Percentiles rank a stretch among this genome's conserved stretches.
Evolutionary conservation across 2,797 vertebrate genomes (phyloP).

Genomic region (Hipposideros larvatus): DNA sequence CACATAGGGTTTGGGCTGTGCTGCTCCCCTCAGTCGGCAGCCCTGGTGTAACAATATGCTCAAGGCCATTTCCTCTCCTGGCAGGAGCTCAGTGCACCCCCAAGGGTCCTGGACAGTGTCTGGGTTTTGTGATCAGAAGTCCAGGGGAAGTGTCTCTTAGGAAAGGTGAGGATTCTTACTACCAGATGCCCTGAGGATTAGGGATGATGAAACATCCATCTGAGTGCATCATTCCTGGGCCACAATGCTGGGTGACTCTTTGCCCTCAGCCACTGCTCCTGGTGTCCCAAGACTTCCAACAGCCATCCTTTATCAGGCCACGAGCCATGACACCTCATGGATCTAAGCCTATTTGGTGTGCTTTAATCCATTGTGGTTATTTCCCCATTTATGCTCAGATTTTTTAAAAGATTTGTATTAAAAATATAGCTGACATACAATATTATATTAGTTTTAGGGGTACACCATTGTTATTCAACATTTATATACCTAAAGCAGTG

Average conservation of each 20-base stretch:
- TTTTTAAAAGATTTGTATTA: neutral
- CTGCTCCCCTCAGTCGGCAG: neutral
- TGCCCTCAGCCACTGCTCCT: neutral
- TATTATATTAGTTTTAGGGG: too few relatives aligned
- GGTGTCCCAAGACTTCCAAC: neutral
- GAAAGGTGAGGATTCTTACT: neutral
- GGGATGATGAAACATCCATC: fast-evolving
- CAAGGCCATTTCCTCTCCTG: neutral
- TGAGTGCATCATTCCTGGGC: neutral
- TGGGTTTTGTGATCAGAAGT: neutral
- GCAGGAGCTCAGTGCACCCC: neutral
- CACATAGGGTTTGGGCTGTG: neutral
- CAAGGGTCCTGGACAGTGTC: neutral
- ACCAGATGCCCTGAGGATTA: neutral
- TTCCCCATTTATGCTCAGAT: neutral
- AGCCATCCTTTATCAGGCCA: neutral
- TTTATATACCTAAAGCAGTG: too few relatives aligned
- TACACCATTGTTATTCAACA: too few relatives aligned
- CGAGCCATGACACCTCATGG: neutral
- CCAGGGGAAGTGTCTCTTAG: neutral
- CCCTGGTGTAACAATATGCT: neutral
- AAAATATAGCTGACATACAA: too few relatives aligned
- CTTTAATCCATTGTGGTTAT: neutral
- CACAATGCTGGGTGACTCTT: too few relatives aligned
- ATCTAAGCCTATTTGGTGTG: neutral